Conservation (phyloP, 2,797 vertebrate genomes). For the Sebastes kiyomatsui region DNA sequence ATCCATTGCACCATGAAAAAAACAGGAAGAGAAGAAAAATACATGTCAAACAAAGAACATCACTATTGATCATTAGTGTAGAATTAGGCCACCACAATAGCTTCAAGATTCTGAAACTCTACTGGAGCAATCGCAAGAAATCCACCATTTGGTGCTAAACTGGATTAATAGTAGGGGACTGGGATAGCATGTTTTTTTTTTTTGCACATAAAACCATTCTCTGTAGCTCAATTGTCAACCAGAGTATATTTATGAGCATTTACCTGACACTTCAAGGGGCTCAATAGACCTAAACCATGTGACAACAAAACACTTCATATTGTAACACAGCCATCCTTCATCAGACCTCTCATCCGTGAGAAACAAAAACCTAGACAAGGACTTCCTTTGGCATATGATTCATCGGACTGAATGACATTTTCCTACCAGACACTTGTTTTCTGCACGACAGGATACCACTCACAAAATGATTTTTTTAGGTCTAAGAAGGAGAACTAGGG, state of each 20-base stretch:
- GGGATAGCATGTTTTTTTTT: background rate
- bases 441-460: background rate
- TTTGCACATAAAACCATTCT: background rate
- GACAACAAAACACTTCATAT: background rate
- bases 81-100: background rate
- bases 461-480: background rate
- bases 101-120: background rate
- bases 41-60: too few species aligned
- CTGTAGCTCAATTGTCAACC: background rate
- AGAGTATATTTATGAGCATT: background rate
- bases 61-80: background rate
- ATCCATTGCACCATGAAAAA: too few species aligned
- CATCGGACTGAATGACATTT: background rate
- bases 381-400: background rate
- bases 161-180: background rate
- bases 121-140: background rate
- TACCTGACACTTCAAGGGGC: background rate
- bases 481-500: background rate
- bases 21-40: too few species aligned
- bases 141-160: background rate
- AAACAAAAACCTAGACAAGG: slow-evolving; percentile 3
- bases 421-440: background rate
- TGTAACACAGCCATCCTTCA: background rate
- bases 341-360: background rate
- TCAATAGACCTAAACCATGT: background rate